Percentiles rank a stretch among this genome's conserved stretches.
These are phyloP conservation scores for Xestia c-nigrum DNA, from an alignment of 2,888 invertebrate genomes.

Conservation along the genomic window DNA sequence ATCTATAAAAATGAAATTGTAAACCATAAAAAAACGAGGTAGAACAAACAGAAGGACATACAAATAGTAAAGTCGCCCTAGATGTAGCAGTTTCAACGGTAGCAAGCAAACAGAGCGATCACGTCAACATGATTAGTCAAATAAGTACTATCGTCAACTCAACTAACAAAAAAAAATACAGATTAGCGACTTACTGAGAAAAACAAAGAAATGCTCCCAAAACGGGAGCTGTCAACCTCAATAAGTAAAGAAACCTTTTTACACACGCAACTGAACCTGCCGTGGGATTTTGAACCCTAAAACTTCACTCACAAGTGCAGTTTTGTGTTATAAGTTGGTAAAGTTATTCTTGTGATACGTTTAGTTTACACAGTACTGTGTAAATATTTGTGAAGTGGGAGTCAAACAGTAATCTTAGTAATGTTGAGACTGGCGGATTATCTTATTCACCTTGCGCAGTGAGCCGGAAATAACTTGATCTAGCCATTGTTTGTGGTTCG, in stretches of 20 bases:
- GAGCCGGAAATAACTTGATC: conserved; percentile 71
- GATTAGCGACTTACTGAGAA: conserved; percentile 81
- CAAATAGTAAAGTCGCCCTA: neutral
- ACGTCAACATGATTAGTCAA: conserved; percentile 56
- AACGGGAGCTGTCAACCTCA: conserved; percentile 83
- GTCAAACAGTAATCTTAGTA: conserved; percentile 81
- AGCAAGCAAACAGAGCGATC: conserved; percentile 53
- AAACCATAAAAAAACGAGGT: neutral
- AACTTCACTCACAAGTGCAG: neutral
- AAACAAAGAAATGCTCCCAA: conserved; percentile 79
- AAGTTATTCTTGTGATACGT: conserved; percentile 70
- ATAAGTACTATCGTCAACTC: conserved; percentile 59
- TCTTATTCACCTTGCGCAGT: conserved; percentile 74
- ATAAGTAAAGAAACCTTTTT: conserved; percentile 57
- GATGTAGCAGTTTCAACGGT: conserved; percentile 25
- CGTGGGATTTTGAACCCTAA: conserved; percentile 60
- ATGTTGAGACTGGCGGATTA: conserved; percentile 78
- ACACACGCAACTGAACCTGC: conserved; percentile 14
- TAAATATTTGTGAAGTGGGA: conserved; percentile 84
- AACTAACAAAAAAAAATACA: conserved; percentile 72
- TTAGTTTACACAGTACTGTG: conserved; percentile 80
- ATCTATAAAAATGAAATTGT: neutral
- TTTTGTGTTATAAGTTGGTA: conserved; percentile 53
- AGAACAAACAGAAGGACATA: neutral
- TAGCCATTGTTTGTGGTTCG: conserved; percentile 50